phyloP scores from a whole-genome alignment of 2,888 invertebrate species.

The Diloba caeruleocephala region DNA sequence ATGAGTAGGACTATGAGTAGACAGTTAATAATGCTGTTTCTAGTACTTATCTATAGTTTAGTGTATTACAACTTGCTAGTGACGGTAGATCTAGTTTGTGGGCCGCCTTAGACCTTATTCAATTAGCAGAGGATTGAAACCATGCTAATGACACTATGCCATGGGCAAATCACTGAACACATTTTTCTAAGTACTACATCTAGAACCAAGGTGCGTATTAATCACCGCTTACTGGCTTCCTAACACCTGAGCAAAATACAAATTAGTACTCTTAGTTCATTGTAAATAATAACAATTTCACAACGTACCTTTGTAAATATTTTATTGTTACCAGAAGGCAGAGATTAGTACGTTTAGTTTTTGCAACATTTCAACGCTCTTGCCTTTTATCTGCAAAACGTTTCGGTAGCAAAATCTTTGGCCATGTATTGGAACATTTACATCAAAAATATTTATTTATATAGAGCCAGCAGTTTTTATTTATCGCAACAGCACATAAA shows the following conservation, averaged over 20 bases:
- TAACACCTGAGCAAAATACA: slow-evolving; percentile 37
- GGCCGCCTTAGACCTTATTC: slow-evolving; percentile 6
- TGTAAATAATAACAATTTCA: slow-evolving; percentile 21
- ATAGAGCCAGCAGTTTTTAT: slow-evolving; percentile 32
- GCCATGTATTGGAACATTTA: slow-evolving; percentile 19
- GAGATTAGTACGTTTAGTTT: background rate
- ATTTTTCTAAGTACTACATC: slow-evolving; percentile 9
- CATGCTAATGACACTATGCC: slow-evolving; percentile 14
- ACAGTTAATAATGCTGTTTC: slow-evolving; percentile 28
- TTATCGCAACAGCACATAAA: slow-evolving; percentile 46
- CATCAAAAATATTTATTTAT: slow-evolving; percentile 36
- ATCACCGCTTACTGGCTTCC: slow-evolving; percentile 34
- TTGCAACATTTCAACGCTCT: slow-evolving; percentile 6
- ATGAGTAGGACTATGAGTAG: slow-evolving; percentile 39
- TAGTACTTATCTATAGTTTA: slow-evolving; percentile 3
- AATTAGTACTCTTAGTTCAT: slow-evolving; percentile 29
- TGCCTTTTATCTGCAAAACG: background rate
- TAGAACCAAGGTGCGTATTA: slow-evolving; percentile 32
- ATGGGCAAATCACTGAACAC: slow-evolving; percentile 34
- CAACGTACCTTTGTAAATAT: background rate
- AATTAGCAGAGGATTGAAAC: slow-evolving; percentile 8
- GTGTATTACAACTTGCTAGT: background rate
- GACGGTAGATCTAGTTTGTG: slow-evolving; percentile 14
- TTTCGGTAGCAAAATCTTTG: slow-evolving; percentile 11
- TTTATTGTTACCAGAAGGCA: background rate